Evolutionary conservation across 2,888 invertebrate genomes (phyloP).

Genomic region (Loripinus fragilis): DNA sequence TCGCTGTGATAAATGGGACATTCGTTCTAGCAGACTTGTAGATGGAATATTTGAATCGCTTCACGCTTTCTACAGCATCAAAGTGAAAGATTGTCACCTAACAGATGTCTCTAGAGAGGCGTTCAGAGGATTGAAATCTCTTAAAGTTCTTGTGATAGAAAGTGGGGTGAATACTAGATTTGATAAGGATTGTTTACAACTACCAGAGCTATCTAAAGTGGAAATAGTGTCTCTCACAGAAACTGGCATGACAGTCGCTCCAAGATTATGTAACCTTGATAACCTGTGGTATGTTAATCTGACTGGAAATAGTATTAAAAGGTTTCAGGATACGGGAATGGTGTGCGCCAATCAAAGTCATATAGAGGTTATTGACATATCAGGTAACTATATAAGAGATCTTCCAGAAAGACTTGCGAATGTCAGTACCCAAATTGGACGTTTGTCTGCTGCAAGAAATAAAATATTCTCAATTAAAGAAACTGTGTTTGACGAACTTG

Average conservation of each 20-base stretch:
- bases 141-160: constrained; percentile 13
- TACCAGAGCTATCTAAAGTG: constrained; percentile 8
- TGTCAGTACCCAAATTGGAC: neutral
- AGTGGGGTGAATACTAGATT: neutral
- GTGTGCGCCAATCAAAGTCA: neutral
- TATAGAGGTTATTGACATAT: neutral
- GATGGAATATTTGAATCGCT: constrained; percentile 16
- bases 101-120: neutral
- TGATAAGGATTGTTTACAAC: neutral
- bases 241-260: neutral
- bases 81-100: constrained; percentile 1
- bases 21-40: neutral
- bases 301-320: neutral
- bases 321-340: neutral
- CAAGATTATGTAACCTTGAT: neutral
- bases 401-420: neutral
- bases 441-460: neutral
- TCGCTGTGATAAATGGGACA: constrained; percentile 19
- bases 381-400: neutral
- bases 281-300: constrained; percentile 6
- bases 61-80: constrained; percentile 14
- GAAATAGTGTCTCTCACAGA: neutral
- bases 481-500: neutral
- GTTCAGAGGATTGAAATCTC: constrained; percentile 9
- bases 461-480: neutral